Conservation (phyloP, 2,888 invertebrate genomes). For the Nematopogon swammerdamellus region DNA sequence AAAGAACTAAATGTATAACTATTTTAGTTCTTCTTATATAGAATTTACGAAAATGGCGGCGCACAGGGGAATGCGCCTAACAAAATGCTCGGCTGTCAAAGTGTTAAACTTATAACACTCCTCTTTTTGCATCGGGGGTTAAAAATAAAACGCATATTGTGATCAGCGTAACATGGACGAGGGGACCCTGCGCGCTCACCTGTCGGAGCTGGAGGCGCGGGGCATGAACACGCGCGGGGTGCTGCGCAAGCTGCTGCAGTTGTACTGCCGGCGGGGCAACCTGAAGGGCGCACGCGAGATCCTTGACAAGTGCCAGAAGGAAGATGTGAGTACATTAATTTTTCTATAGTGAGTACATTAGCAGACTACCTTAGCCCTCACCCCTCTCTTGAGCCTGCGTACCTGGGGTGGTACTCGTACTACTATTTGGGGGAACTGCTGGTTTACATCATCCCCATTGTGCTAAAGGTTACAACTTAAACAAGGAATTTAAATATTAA, state of each 20-base stretch:
- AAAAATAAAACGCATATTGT: too few species aligned
- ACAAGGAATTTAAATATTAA: too few species aligned
- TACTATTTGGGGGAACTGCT: not conserved
- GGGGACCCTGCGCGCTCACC: constrained; percentile 60
- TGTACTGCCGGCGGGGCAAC: constrained; percentile 54
- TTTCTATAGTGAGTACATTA: not conserved
- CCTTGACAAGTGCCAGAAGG: constrained; percentile 45
- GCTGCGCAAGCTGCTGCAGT: constrained; percentile 58
- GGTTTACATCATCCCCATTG: not conserved
- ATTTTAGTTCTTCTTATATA: too few species aligned
- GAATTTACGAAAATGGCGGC: too few species aligned
- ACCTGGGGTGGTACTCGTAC: too few species aligned
- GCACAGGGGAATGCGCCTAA: too few species aligned
- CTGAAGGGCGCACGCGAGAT: constrained; percentile 52
- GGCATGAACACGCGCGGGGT: constrained; percentile 65
- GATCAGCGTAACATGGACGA: constrained; percentile 62
- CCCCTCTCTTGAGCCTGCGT: too few species aligned
- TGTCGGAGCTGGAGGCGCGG: constrained; percentile 63
- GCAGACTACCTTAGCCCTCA: not conserved
- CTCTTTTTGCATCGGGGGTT: too few species aligned
- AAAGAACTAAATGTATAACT: too few species aligned
- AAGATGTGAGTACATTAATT: constrained; percentile 34
- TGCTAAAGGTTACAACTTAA: not conserved
- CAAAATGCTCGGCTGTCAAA: too few species aligned
- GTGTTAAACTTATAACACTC: too few species aligned